Evolutionary conservation across 2,888 invertebrate species (phyloP).

Genomic region (Trachelus troglodyta): DNA sequence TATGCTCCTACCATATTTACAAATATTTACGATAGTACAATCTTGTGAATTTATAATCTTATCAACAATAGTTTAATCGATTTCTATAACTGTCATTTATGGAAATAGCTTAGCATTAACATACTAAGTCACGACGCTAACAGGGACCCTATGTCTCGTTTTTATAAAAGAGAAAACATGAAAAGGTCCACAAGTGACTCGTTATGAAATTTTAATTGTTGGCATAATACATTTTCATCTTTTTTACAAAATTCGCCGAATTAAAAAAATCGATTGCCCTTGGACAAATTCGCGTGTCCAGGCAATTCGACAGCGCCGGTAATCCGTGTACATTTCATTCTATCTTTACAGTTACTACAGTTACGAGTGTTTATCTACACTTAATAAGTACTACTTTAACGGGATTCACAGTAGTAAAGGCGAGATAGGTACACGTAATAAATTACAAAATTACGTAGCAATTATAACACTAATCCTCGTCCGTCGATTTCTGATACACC

Average conservation of each 20-base stretch:
- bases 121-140: background rate
- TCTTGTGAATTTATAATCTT: background rate
- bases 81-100: background rate
- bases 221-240: background rate
- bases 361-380: conserved; percentile 17
- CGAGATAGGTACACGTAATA: conserved; percentile 20
- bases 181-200: background rate
- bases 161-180: background rate
- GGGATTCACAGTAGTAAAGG: background rate
- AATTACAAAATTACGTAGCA: conserved; percentile 28
- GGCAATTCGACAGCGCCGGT: background rate
- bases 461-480: conserved; percentile 68
- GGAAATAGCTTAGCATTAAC: background rate
- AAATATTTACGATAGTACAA: background rate
- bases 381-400: conserved; percentile 1
- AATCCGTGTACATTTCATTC: background rate
- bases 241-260: background rate
- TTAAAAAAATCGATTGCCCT: background rate
- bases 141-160: background rate
- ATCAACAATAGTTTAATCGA: background rate
- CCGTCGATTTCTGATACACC: conserved; percentile 77
- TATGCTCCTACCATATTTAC: background rate
- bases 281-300: background rate
- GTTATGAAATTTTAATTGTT: background rate
- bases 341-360: conserved; percentile 20